These are phyloP conservation scores for Abscondita cerata DNA, from an alignment of 2,888 invertebrate genomes.

Conservation along the genomic window DNA sequence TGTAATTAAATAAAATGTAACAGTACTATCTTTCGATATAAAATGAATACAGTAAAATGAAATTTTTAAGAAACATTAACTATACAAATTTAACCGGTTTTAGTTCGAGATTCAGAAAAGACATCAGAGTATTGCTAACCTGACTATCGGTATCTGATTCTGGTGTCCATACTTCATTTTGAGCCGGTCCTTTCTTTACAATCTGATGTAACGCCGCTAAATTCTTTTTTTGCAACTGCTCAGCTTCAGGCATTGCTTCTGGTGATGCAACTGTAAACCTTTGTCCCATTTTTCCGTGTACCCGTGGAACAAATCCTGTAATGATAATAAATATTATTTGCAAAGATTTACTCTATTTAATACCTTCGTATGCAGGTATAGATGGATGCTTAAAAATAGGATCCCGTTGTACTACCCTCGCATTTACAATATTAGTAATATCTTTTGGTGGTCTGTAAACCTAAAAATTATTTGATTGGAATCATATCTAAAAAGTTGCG, in stretches of 20 bases:
- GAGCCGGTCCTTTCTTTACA: slow-evolving; percentile 65
- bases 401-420: slow-evolving; percentile 70
- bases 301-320: slow-evolving; percentile 71
- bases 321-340: neutral
- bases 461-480: slow-evolving; percentile 51
- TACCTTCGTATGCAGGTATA: slow-evolving; percentile 78
- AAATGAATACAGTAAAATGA: no score
- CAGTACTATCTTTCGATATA: neutral
- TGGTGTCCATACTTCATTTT: slow-evolving; percentile 69
- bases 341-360: no score
- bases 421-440: slow-evolving; percentile 71
- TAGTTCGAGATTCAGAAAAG: no score
- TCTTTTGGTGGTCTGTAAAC: slow-evolving; percentile 69
- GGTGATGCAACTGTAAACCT: slow-evolving; percentile 75
- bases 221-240: slow-evolving; percentile 66
- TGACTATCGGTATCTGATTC: no score
- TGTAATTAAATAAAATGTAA: slow-evolving; percentile 47
- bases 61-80: no score
- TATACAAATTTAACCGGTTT: no score
- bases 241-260: slow-evolving; percentile 76
- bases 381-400: slow-evolving; percentile 76
- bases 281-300: slow-evolving; percentile 72
- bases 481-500: neutral
- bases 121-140: no score
- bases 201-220: slow-evolving; percentile 66